A percentile compares a stretch with the other conserved stretches of the same genome.
phyloP scores from a whole-genome alignment of 2,888 invertebrate genomes.

The Cataglyphis livida region DNA sequence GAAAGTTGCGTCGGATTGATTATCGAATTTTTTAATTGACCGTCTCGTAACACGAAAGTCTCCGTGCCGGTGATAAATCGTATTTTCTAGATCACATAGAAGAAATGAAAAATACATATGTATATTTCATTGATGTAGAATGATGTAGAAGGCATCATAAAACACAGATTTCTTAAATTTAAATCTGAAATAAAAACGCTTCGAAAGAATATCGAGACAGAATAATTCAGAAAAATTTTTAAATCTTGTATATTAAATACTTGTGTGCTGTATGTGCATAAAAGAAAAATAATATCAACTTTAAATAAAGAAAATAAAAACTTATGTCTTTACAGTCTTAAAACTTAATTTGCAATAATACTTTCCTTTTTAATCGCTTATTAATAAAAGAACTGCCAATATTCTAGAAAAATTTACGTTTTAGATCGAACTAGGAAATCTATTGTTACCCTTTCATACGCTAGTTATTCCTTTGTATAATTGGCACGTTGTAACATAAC shows the following conservation, averaged over 20 bases:
- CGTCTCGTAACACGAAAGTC: background rate
- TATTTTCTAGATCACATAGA: background rate
- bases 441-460: background rate
- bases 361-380: background rate
- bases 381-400: background rate
- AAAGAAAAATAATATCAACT: background rate
- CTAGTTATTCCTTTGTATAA: background rate
- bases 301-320: background rate
- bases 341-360: background rate
- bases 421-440: background rate
- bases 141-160: background rate
- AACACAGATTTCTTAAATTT: background rate
- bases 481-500: background rate
- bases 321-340: background rate
- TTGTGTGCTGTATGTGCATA: background rate
- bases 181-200: background rate
- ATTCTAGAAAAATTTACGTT: background rate
- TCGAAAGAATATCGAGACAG: background rate
- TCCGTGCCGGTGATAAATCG: background rate
- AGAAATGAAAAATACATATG: background rate
- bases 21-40: conserved; percentile 23
- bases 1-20: conserved; percentile 10
- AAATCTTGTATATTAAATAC: background rate
- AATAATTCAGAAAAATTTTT: background rate
- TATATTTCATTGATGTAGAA: background rate